Conservation (phyloP, 2,797 vertebrate species). For the Amblyraja radiata region DNA sequence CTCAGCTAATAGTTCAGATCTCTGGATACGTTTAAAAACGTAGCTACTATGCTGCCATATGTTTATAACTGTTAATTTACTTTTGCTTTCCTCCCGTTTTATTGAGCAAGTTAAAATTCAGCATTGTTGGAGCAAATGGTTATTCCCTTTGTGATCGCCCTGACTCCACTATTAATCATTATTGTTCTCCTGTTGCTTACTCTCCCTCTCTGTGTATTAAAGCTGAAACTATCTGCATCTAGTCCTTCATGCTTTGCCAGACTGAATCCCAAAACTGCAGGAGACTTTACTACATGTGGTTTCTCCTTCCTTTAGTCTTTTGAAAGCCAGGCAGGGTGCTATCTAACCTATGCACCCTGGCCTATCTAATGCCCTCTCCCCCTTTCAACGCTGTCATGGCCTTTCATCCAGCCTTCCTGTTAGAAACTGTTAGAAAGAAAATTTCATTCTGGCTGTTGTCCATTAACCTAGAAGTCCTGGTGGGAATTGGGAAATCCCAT, state of each 20-base stretch:
- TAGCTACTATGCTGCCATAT: too few relatives aligned
- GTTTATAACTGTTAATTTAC: neutral
- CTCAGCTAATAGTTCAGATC: too few relatives aligned
- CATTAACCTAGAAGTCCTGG: neutral
- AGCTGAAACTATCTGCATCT: neutral
- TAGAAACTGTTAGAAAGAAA: constrained; percentile 17
- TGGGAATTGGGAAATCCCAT: constrained; percentile 14
- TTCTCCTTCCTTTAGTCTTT: neutral
- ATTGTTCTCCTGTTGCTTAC: neutral
- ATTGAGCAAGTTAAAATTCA: neutral
- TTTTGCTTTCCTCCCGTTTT: neutral
- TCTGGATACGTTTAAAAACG: too few relatives aligned
- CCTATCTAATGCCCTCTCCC: neutral
- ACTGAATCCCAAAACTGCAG: neutral
- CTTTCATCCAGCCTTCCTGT: neutral
- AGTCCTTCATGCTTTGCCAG: neutral
- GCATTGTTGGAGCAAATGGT: neutral
- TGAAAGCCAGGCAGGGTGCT: neutral
- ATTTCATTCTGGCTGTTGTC: neutral
- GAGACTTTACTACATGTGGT: neutral
- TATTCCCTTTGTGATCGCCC: neutral
- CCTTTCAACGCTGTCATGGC: neutral
- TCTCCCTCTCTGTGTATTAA: neutral
- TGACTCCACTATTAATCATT: neutral
- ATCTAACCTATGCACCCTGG: neutral